These are phyloP conservation scores for Drosophila repleta DNA, from an alignment of 1,140 invertebrate genomes.

Conservation along the genomic window DNA sequence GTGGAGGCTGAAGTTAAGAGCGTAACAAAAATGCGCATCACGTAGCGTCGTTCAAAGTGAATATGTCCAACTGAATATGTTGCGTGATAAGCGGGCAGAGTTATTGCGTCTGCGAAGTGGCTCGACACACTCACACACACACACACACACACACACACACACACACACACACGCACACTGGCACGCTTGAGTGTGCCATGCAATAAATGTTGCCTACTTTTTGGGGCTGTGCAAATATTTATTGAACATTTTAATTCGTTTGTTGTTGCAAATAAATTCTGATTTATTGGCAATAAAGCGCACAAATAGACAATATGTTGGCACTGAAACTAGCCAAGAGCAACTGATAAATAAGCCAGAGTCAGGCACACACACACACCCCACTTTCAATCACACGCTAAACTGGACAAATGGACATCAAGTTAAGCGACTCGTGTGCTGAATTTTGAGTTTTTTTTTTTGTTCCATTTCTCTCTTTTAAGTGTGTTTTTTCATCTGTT, in stretches of 20 bases:
- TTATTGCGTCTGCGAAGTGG: conserved; percentile 48
- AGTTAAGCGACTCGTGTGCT: conserved; percentile 61
- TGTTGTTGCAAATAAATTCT: conserved; percentile 84
- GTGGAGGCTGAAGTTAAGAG: conserved; percentile 49
- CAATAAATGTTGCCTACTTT: conserved; percentile 57
- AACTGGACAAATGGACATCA: conserved; percentile 46
- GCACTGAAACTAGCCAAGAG: conserved; percentile 40
- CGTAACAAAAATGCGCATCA: conserved; percentile 74
- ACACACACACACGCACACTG: too few species aligned
- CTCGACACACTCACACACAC: conserved; percentile 22
- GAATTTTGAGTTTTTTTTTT: conserved; percentile 70
- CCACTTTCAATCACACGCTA: not conserved
- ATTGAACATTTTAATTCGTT: conserved; percentile 84
- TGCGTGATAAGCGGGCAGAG: conserved; percentile 54
- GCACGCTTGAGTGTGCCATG: conserved; percentile 23
- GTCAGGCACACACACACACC: not conserved
- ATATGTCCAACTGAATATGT: conserved; percentile 60
- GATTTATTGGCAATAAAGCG: conserved; percentile 84
- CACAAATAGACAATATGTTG: conserved; percentile 71
- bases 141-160: conserved; percentile 20
- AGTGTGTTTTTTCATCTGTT: conserved; percentile 6
- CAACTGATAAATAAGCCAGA: conserved; percentile 52
- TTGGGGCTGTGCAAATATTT: conserved; percentile 76
- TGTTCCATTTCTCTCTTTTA: conserved; percentile 10
- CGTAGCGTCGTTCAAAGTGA: conserved; percentile 77